Evolutionary conservation across 1,140 invertebrate genomes (phyloP).

Genomic region (Pogonognathellus flavescens): DNA sequence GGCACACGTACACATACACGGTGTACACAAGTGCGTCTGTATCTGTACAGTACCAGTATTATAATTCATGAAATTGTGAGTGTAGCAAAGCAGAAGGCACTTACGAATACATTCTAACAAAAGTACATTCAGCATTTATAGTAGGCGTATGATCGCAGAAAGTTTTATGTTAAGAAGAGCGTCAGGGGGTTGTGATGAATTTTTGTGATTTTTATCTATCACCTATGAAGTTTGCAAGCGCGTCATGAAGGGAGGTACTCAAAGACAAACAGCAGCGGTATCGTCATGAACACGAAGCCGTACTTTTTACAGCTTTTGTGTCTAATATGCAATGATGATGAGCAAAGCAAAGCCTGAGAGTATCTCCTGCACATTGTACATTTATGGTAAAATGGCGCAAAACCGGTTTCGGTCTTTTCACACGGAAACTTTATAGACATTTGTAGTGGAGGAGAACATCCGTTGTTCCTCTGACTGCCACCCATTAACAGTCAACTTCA

Average conservation of each 20-base stretch:
- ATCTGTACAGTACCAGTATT: too few relatives aligned
- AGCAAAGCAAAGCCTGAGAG: background rate
- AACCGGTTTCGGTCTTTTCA: slow-evolving; percentile 56
- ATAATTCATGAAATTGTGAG: too few relatives aligned
- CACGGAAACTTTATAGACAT: slow-evolving; percentile 43
- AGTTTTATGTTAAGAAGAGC: background rate
- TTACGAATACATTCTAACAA: too few relatives aligned
- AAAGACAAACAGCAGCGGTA: background rate
- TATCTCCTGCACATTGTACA: background rate
- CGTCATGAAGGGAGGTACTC: slow-evolving; percentile 11
- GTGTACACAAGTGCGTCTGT: too few relatives aligned
- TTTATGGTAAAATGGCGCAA: slow-evolving; percentile 31
- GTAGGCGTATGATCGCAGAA: background rate
- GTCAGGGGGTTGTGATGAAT: slow-evolving; percentile 7
- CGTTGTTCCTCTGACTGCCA: background rate
- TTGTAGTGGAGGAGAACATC: background rate
- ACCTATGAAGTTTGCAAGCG: slow-evolving; percentile 26
- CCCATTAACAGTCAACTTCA: too few relatives aligned
- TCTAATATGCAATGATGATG: background rate
- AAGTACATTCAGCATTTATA: too few relatives aligned
- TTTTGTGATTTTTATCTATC: slow-evolving; percentile 28
- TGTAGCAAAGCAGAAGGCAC: too few relatives aligned
- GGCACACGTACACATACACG: too few relatives aligned
- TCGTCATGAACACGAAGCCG: background rate
- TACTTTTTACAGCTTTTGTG: background rate